Base-by-base conservation (phyloP, 2,888 invertebrate genomes). In the Podotricha telesiphe region DNA sequence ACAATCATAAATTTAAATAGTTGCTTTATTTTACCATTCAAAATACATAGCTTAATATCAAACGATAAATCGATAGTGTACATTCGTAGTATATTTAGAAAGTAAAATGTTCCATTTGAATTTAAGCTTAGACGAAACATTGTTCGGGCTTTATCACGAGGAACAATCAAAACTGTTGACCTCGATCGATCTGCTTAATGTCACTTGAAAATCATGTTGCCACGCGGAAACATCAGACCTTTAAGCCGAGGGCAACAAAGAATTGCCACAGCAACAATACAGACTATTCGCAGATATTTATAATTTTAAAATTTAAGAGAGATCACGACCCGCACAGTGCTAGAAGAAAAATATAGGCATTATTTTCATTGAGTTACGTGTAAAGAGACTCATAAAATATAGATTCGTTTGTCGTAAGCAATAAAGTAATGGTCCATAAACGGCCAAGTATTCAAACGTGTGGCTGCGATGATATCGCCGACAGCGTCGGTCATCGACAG, bases 171-270 rank as follows among this genome's bases (percentile, higher is more conserved):
- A 72, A 66, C 65, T 48, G 63, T 70, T 68, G 89, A 87, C 88
- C 89, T 90, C 89, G 84, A 86, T 87, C 85, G 85, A 85, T 86
- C 85, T 86, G 77, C 86, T 88, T 89, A 91, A 91, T 91, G 89
- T 89, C 91, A 91, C 86, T 89, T 83, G 88, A 78, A 81, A 73
- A 75, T 45, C 81, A 77, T 75, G 89, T 89, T 87, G 83, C 87
- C 81, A 88, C 79, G 86, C 89, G 90, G 91, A 91, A 91, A 84
- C 82, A 77, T 72, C 77, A 76, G 71, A 69, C 79, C 82, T 81
- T 89, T 88, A 87, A 87, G 86, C 86, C 69, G 56, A 78, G 77
- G 79, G 78, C 80, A 85, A 87, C 86, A 87, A 87, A 86, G 79
- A 85, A 82, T 85, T 87, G 81, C 82, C 86, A 83, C 82, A 76